These are phyloP conservation scores for Bujurquina vittata DNA, from an alignment of 2,113 vertebrate species.

Conservation along the genomic window DNA sequence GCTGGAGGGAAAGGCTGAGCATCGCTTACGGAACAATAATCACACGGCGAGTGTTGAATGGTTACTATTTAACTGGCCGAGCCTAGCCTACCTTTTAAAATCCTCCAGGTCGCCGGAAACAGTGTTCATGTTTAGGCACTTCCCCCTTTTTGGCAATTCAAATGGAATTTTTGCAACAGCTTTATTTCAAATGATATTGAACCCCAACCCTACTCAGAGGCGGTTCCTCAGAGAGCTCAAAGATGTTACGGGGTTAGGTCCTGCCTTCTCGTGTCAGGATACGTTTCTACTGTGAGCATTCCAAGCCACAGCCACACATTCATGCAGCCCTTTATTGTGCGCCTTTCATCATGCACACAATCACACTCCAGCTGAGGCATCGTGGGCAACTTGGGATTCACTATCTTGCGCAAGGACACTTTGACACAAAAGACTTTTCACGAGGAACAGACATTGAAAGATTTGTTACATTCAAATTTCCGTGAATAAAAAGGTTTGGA, in stretches of 20 bases:
- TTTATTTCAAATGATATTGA: neutral
- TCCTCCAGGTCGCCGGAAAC: too few species aligned
- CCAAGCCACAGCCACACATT: neutral
- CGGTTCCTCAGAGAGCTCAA: too few species aligned
- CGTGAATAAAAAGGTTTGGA: neutral
- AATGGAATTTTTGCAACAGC: neutral
- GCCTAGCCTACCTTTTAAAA: too few species aligned
- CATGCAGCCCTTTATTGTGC: neutral
- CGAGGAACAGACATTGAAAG: neutral
- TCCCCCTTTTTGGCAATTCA: too few species aligned
- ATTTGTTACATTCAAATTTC: neutral
- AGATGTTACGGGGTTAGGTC: neutral
- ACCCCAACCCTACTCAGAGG: neutral
- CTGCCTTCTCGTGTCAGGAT: neutral
- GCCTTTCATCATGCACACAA: constrained; percentile 1
- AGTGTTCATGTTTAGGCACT: too few species aligned
- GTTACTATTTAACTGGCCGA: too few species aligned
- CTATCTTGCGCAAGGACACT: neutral
- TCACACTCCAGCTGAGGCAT: neutral
- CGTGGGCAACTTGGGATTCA: neutral
- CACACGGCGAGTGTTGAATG: too few species aligned
- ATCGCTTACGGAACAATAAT: too few species aligned
- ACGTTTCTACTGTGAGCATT: neutral
- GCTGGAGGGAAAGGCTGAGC: too few species aligned
- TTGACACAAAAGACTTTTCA: neutral